A percentile compares a stretch with the other conserved stretches of the same genome.
These are phyloP conservation scores for Cheilosia vernalis DNA, from an alignment of 2,888 invertebrate genomes.

Conservation along the genomic window DNA sequence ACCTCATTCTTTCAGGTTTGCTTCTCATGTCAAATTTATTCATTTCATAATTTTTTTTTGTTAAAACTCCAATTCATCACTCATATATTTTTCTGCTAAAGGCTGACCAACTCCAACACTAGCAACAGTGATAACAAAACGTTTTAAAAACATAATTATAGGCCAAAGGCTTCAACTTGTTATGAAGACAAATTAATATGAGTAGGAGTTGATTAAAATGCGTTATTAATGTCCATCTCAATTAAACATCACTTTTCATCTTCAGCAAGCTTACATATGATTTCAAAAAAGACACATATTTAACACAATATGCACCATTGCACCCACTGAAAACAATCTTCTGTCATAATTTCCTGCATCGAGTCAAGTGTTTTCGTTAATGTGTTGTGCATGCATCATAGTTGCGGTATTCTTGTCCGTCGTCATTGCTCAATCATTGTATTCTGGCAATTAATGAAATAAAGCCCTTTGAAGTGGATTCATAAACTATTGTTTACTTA, in stretches of 20 bases:
- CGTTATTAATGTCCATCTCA: conserved; percentile 42
- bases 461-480: conserved; percentile 4
- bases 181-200: conserved; percentile 47
- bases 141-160: conserved; percentile 23
- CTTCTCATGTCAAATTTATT: neutral
- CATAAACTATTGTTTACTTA: conserved; percentile 9
- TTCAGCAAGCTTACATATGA: neutral
- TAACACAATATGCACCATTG: conserved; percentile 16
- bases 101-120: neutral
- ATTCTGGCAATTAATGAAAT: neutral
- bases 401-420: conserved; percentile 35
- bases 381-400: conserved; percentile 6
- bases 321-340: conserved; percentile 5
- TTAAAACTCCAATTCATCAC: too few species aligned
- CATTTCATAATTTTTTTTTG: neutral
- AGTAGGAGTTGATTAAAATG: conserved; percentile 46
- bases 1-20: conserved; percentile 23
- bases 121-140: neutral
- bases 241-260: conserved; percentile 33
- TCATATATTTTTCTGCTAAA: too few species aligned
- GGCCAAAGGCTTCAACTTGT: neutral
- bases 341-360: conserved; percentile 27
- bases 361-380: conserved; percentile 10
- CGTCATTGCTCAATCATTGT: conserved; percentile 10
- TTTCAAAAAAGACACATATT: conserved; percentile 10